A percentile compares a stretch with the other conserved stretches of the same genome.
Conservation (phyloP, 2,797 vertebrate genomes). For the Rhinophrynus dorsalis region DNA sequence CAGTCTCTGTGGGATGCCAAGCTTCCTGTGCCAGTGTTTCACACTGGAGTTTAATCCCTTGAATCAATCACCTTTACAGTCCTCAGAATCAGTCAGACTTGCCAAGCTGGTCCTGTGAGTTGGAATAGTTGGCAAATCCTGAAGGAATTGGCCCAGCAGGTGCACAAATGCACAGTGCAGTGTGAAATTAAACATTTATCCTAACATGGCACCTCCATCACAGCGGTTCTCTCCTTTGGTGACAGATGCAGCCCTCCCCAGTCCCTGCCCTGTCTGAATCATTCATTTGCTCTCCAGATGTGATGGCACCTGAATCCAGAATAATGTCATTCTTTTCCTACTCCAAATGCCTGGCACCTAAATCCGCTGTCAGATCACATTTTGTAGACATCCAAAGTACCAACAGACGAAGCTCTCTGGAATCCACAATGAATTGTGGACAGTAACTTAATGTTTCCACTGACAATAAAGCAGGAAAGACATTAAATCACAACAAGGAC, state of each 20-base stretch:
- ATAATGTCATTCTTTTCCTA: constrained; percentile 18
- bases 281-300: constrained; percentile 44
- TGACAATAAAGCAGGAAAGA: not conserved
- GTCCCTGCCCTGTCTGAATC: constrained; percentile 30
- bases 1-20: constrained; percentile 13
- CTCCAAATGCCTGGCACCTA: not conserved
- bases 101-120: constrained; percentile 28
- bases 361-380: constrained; percentile 18
- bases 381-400: constrained; percentile 10
- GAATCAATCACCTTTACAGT: constrained; percentile 47
- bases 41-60: constrained; percentile 29
- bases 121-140: constrained; percentile 16
- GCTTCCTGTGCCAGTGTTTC: constrained; percentile 23
- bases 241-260: constrained; percentile 28
- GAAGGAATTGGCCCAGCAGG: constrained; percentile 32
- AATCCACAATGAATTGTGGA: constrained; percentile 18
- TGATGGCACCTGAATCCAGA: constrained; percentile 32
- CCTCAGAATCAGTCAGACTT: not conserved
- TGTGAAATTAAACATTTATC: constrained; percentile 47
- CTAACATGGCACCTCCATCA: constrained; percentile 31
- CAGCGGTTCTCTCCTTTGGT: not conserved
- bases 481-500: constrained; percentile 2
- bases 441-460: not conserved
- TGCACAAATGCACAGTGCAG: constrained; percentile 10
- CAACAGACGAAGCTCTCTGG: not conserved